Base-by-base conservation (phyloP, 2,888 invertebrate species). In the Boloria euphrosyne region DNA sequence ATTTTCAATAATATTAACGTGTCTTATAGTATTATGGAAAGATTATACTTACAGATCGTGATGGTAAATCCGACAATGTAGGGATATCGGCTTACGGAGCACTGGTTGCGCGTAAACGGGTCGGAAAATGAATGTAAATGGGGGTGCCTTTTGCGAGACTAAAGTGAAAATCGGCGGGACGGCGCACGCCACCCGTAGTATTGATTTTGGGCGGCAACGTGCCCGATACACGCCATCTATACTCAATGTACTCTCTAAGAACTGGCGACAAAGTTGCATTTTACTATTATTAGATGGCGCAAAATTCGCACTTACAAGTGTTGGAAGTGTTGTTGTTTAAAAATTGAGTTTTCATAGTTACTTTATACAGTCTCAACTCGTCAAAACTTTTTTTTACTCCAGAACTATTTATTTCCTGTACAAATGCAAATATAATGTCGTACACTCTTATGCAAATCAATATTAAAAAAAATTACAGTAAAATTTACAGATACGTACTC, bases 181-280 rank as follows among this genome's bases (percentile, higher is more conserved):
- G 76, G 90, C 90, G 90, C 89, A 87, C 84, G 84, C 81, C 82
- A 76, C 68, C 38, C 68, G 50, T 63, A 74, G 72, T 91, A 91
- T 91, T 88, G 90, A 91, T 91, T 90, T 87, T 87, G 90, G 90
- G 90, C 89, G 90, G 90, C 79, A 83, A 84, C 86, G 68, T 74
- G 75, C 75, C 73, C 10, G 67, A 59, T 72, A 71, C 71, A 80
- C 81, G 89, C 82, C 85, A 78, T 76, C 86, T 82, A 68, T 68
- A 65, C 53, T 58, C 47, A 57, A 43, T 44, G 43, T 54, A 59
- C 13, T 14, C 65, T 70, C 67, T 62, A 59, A 67, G 64, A 64
- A 67, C 62, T 71, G 67, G 58, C 27, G 47, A 44, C 49, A 14
- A 47, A 63, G 73, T 72, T 77, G 71, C 47, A 38, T 27, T 22